phyloP scores from a whole-genome alignment of 2,113 vertebrate genomes.

The human (Homo sapiens) region GRCh38 chr16:24662501-24663000 shows the following conservation, averaged over 20 bases:
- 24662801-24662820: neutral
- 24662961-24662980: neutral
- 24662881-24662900: no score
- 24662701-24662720: neutral
- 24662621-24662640: neutral
- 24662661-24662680: neutral
- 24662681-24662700: neutral
- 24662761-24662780: neutral
- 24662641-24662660: rapidly evolving
- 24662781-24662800: neutral
- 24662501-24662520: neutral
- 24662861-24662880: rapidly evolving
- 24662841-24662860: neutral
- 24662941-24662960: neutral
- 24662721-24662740: neutral
- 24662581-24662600: neutral
- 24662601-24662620: neutral
- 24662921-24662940: neutral
- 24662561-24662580: conserved; percentile 11
- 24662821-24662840: neutral
- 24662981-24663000: neutral
- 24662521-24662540: neutral
- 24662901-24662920: neutral
- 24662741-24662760: neutral
- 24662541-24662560: neutral